Evolutionary conservation across 2,113 vertebrate genomes (phyloP).

Genomic region (Toxostoma redivivum): DNA sequence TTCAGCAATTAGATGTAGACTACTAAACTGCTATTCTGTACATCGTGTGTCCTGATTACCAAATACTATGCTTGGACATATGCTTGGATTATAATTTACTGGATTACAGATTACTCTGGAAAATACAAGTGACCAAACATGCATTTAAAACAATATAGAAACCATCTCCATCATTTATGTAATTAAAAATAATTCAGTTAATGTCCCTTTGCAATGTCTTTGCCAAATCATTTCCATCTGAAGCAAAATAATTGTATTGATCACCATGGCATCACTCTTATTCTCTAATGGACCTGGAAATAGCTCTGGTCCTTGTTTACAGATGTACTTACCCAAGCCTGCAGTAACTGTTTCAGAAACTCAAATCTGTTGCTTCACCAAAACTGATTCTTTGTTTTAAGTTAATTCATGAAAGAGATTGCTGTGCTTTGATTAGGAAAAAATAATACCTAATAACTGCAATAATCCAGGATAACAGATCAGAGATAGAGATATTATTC

Average conservation of each 20-base stretch:
- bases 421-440: background rate
- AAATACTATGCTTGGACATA: background rate
- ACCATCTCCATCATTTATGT: background rate
- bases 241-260: constrained; percentile 18
- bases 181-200: background rate
- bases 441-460: background rate
- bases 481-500: background rate
- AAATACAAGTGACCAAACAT: background rate
- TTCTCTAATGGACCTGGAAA: background rate
- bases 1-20: background rate
- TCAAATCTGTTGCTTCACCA: background rate
- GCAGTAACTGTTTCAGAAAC: background rate
- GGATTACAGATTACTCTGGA: background rate
- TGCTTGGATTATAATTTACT: background rate
- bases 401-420: background rate
- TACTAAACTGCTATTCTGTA: background rate
- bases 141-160: background rate
- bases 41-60: background rate
- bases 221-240: background rate
- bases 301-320: background rate
- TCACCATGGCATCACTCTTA: background rate
- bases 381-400: background rate
- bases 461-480: background rate
- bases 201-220: background rate
- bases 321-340: background rate